Percentiles rank a stretch among this genome's conserved stretches.
phyloP scores from a whole-genome alignment of 2,113 vertebrate genomes.

The Chionomys nivalis region DNA sequence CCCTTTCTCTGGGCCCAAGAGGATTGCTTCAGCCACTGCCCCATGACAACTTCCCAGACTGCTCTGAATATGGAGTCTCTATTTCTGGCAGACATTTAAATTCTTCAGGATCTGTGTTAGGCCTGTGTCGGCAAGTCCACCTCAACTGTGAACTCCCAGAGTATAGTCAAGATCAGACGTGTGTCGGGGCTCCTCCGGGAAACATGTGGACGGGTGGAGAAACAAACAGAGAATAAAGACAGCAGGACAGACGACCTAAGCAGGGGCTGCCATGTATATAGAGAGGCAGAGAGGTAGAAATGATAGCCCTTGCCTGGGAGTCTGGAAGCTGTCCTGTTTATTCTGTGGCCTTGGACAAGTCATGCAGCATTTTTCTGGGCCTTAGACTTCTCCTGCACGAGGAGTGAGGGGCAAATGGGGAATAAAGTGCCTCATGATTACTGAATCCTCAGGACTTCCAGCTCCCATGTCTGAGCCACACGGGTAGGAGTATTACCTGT shows the following conservation, averaged over 20 bases:
- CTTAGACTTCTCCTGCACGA: background rate
- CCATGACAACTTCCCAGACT: background rate
- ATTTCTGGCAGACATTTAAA: background rate
- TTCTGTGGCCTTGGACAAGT: background rate
- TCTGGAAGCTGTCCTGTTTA: background rate
- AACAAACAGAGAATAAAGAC: background rate
- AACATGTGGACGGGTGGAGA: background rate
- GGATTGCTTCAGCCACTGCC: background rate
- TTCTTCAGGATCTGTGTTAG: background rate
- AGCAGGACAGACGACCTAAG: background rate
- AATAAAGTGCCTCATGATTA: background rate
- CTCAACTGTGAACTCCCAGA: background rate
- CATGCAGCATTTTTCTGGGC: background rate
- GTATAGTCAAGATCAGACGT: background rate
- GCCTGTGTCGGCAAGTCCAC: background rate
- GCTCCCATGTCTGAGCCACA: background rate
- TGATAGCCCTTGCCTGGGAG: background rate
- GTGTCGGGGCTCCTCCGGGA: background rate
- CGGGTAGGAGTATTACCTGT: too few species aligned
- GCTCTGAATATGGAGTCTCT: background rate
- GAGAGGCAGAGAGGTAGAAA: background rate
- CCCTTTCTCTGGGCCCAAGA: background rate
- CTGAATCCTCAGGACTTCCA: background rate
- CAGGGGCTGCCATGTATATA: too few species aligned
- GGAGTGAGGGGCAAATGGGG: background rate